These are phyloP conservation scores for Pandemis cinnamomeana DNA, from an alignment of 2,888 invertebrate species.

Conservation along the genomic window DNA sequence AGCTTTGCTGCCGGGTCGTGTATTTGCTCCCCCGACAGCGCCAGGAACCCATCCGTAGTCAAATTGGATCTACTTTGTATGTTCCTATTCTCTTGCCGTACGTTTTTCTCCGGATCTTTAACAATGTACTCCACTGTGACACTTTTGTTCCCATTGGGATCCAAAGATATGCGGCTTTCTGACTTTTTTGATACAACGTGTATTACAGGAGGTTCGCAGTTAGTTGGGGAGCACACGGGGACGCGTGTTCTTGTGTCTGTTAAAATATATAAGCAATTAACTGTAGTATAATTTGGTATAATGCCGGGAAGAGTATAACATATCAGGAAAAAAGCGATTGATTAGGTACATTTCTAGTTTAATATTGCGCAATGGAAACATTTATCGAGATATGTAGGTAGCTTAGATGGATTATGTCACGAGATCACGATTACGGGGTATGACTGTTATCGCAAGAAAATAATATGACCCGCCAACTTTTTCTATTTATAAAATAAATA, in stretches of 20 bases:
- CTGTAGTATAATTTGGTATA: neutral
- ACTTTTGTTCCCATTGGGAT: slow-evolving; percentile 40
- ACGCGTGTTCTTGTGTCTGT: slow-evolving; percentile 22
- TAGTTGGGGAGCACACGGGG: slow-evolving; percentile 21
- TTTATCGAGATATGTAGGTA: neutral
- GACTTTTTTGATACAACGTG: slow-evolving; percentile 60
- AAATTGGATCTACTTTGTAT: slow-evolving; percentile 46
- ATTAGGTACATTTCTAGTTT: neutral
- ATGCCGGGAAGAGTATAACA: neutral
- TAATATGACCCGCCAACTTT: neutral
- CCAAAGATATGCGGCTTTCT: slow-evolving; percentile 45
- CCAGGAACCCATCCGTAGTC: slow-evolving; percentile 60
- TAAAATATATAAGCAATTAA: neutral
- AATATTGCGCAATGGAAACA: neutral
- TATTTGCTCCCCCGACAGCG: slow-evolving; percentile 72
- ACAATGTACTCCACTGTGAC: slow-evolving; percentile 46
- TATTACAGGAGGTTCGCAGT: slow-evolving; percentile 57
- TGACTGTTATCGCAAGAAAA: neutral
- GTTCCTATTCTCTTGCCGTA: slow-evolving; percentile 49
- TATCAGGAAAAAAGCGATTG: neutral
- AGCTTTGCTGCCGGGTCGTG: slow-evolving; percentile 91
- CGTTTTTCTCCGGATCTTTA: slow-evolving; percentile 50
- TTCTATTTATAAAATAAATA: neutral
- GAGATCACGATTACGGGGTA: neutral
- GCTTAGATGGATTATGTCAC: neutral